These are phyloP conservation scores for Etheostoma nigrum DNA, from an alignment of 2,797 vertebrate species.

Conservation along the genomic window DNA sequence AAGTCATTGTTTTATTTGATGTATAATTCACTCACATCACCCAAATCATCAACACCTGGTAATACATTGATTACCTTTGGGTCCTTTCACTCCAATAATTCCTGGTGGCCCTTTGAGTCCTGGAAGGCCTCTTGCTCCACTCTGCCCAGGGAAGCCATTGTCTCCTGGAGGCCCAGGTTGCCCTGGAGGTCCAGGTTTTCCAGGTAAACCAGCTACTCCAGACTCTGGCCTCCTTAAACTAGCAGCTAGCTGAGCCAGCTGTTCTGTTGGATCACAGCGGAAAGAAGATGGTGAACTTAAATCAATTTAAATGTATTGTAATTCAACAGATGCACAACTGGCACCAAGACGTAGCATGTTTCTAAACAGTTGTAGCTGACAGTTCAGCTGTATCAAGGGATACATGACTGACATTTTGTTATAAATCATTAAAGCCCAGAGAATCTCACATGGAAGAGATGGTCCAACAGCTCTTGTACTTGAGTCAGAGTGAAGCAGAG, in stretches of 20 bases:
- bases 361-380: slow-evolving; percentile 15
- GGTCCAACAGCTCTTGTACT: slow-evolving; percentile 27
- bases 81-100: slow-evolving; percentile 89
- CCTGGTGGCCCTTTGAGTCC: slow-evolving; percentile 96
- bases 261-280: slow-evolving; percentile 85
- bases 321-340: slow-evolving; percentile 4
- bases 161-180: slow-evolving; percentile 90
- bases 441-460: slow-evolving; percentile 25
- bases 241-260: slow-evolving; percentile 95
- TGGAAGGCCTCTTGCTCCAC: slow-evolving; percentile 92
- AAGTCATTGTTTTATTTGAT: not conserved
- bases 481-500: slow-evolving; percentile 38
- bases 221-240: slow-evolving; percentile 95
- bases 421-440: slow-evolving; percentile 55
- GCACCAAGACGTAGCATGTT: not conserved
- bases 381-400: slow-evolving; percentile 1
- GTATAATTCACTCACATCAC: not conserved
- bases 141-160: slow-evolving; percentile 95
- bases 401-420: slow-evolving; percentile 16
- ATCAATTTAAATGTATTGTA: not conserved
- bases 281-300: slow-evolving; percentile 22
- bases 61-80: slow-evolving; percentile 87
- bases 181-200: slow-evolving; percentile 92
- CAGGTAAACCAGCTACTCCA: slow-evolving; percentile 92
- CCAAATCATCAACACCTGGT: not conserved